Base-by-base conservation (phyloP, 2,888 invertebrate genomes). In the Philaethria dido region DNA sequence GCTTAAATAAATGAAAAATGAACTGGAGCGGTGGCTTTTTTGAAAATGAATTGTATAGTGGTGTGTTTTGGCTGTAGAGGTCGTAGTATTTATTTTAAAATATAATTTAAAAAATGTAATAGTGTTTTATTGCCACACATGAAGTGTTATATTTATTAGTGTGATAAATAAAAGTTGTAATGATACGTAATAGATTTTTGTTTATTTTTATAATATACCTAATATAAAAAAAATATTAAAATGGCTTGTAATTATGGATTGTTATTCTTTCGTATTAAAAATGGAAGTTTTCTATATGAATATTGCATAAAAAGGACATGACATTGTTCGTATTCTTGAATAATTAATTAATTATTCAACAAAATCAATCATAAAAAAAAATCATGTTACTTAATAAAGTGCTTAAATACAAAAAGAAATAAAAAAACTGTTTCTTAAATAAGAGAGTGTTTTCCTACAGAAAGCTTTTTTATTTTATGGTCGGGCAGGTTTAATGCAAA, bases 401-500 rank as follows among this genome's bases (percentile, higher is more conserved):
- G 3, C n/a, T n/a, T 8, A 16, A 44, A 16, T 14, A 44, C 16
- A 16, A 44, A 16, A 44, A 44, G 16, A 16, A 0, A 16, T 39
- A 39, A 39, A 44, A 44, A 44, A 44, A 44, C 44, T 16, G 44
- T 44, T 6, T 44, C 44, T 16, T 16, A 16, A 44, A 16, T 44
- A 44, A n/a, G 16, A 16, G 2, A 8, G 2, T 8, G 39, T 16
- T 44, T 44, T 48, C n/a, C 20, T 22, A 22, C 22, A 20, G 16
- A 9, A 18, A 62, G 20, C 50, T 4, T 25, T n/a, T 45, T 36
- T 55, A 16, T 29, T 44, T 57, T 45, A 14, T 13, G 11, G 25
- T 48, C 16, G 47, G 6, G 33, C 22, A 18, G 20, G 39, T 20
- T 47, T 13, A 64, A 64, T 18, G 47, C 39, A 64, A 57, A 64